These are phyloP conservation scores for Enteromius anoplus DNA, from an alignment of 2,797 vertebrate species.

Conservation along the genomic window DNA sequence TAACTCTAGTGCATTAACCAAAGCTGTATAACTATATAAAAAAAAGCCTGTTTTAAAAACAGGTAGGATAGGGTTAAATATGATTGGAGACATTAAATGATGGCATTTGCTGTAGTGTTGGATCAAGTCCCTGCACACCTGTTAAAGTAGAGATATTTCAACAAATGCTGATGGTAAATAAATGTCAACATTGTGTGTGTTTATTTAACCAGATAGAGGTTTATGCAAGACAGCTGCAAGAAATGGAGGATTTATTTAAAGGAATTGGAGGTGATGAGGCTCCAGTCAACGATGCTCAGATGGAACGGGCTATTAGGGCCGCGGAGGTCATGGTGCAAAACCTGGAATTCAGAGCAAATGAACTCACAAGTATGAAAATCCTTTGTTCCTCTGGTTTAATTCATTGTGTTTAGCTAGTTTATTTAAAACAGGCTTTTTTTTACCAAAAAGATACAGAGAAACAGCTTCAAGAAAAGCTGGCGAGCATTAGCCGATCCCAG, in stretches of 20 bases:
- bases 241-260: slow-evolving; percentile 76
- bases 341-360: slow-evolving; percentile 73
- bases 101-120: background rate
- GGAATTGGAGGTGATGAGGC: slow-evolving; percentile 51
- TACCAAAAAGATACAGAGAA: slow-evolving; percentile 73
- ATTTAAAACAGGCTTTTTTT: background rate
- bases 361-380: slow-evolving; percentile 64
- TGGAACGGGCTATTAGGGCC: slow-evolving; percentile 77
- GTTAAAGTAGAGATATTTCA: background rate
- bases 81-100: background rate
- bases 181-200: slow-evolving; percentile 12
- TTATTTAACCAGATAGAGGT: slow-evolving; percentile 75
- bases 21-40: background rate
- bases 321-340: slow-evolving; percentile 70
- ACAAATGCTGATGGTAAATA: background rate
- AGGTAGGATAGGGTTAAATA: background rate
- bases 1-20: slow-evolving; percentile 2
- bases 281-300: slow-evolving; percentile 47
- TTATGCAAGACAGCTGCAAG: slow-evolving; percentile 75
- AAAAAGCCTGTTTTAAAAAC: background rate
- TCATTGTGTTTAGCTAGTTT: background rate
- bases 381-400: background rate
- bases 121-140: background rate
- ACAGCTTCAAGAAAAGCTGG: slow-evolving; percentile 73
- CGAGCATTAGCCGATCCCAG: slow-evolving; percentile 72